These are phyloP conservation scores for Platalea minor DNA, from an alignment of 2,797 vertebrate genomes.

Conservation along the genomic window DNA sequence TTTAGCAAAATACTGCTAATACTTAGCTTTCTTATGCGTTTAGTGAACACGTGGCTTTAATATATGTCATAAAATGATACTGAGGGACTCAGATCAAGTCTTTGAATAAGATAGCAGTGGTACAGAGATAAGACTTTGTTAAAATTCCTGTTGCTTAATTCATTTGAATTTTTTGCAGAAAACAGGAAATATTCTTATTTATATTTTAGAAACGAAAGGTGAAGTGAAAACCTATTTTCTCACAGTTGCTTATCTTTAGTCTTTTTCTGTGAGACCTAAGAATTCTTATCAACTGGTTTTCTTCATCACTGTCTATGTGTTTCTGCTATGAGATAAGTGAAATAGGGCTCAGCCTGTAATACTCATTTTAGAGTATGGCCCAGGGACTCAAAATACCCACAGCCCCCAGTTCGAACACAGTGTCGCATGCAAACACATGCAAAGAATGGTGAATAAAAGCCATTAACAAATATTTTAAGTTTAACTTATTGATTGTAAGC, in stretches of 20 bases:
- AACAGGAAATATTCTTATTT: background rate
- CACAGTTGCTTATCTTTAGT: background rate
- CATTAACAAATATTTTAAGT: background rate
- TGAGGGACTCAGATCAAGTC: background rate
- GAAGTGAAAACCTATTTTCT: background rate
- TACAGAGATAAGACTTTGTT: background rate
- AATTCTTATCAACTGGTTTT: background rate
- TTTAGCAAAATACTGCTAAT: background rate
- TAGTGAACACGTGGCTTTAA: background rate
- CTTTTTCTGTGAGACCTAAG: background rate
- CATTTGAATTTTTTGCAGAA: background rate
- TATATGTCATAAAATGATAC: background rate
- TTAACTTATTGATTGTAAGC: background rate
- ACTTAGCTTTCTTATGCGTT: background rate
- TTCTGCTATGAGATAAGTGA: background rate
- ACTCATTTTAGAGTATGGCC: background rate
- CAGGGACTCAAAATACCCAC: background rate
- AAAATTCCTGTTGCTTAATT: background rate
- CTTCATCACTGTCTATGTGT: background rate
- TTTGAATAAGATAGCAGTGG: background rate
- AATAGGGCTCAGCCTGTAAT: background rate
- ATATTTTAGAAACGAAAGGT: background rate
- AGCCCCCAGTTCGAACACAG: background rate
- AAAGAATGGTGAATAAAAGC: background rate
- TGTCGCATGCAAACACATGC: rapidly evolving